Evolutionary conservation across 2,888 invertebrate species (phyloP), one percentile per base, ranked within the genome.

Genomic region (Amphipyra berbera): DNA sequence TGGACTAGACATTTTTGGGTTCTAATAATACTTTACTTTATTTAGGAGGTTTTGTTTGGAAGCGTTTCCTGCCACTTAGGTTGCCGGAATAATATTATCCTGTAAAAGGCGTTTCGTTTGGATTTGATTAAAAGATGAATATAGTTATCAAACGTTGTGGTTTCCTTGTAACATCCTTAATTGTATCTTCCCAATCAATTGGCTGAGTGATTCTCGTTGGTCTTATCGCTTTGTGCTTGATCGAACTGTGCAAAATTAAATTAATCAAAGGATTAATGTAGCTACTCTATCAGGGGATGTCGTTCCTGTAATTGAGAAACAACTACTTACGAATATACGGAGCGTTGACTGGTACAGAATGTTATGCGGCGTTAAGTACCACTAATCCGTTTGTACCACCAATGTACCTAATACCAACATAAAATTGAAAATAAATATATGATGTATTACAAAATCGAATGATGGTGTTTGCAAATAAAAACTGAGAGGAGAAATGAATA

Each of bases 1-100:
- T 61, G 6, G 45, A 30, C 50, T 47, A 61, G 8, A 61, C 9
- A 63, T 60, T 62, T 64, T 64, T 53, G 57, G 62, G 30, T 62
- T 77, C 44, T 46, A 53, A 41, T 53, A 54, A 40, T 56, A 44
- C 6, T 63, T 67, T 9, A 42, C 3, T 60, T 56, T 46, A n/a
- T 49, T 30, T 14, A 33, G 7, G 4, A 49, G 14, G 41, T 47
- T 60, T 67, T 35, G 21, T 59, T 52, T 41, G 12, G 14, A 35
- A 30, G 14, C 8, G 21, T 61, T 58, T 58, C 50, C 47, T 69
- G 44, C 15, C 35, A 30, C 15, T 49, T 37, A 38, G 41, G 14
- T 5, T 7, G 5, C 10, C 10, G 21, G 9, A 30, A 37, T 44
- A 5, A 44, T 53, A n/a, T 40, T 38, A 41, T 46, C 4, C 30